Base-by-base conservation (phyloP, 92 coral and sea anemone species). In the Porites rus region DNA sequence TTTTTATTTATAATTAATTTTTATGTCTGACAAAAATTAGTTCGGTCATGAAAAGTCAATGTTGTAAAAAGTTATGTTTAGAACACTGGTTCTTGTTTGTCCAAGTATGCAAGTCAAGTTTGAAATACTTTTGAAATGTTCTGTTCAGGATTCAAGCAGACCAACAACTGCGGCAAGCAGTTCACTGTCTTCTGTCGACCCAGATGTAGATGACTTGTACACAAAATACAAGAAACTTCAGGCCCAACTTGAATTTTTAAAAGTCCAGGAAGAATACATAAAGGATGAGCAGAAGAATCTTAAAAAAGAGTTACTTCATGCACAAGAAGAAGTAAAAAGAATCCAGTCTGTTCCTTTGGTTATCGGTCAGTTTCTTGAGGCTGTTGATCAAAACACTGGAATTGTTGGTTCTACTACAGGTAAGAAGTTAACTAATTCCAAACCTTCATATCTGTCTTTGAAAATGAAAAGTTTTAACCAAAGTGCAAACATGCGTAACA, bases 381-480 rank as follows among this genome's bases (percentile, higher is more conserved):
- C 99, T 46, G 98, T 97, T 16, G 99, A 97, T 82, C 99, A 97
- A 72, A 97, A 93, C 75, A 97, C 99, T 18, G 99, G 99, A 79
- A 97, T 97, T 93, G 99, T 97, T 65, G 99, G 96, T 20, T 97
- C 99, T 0, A 97, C 99, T 16, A 97, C 99, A 78, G 99, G 99
- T 97, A 51, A 22, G 61, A 16, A 6, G n/a, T 54, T 8, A 54
- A 54, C 12, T 10, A 54, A 31, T 31, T 31, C 38, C 38, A 31
- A 31, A 31, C 38, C 4, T 31, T 1, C 5, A 38, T 38, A 38
- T 38, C 46, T 6, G 3, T 4, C 46, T 3, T 38, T 38, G 46
- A 38, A 38, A 38, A 38, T 38, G 46, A 38, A 31, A 31, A 38
- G 46, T 38, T 38, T 38, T 38, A 38, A 38, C 46, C 6, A 38